Percentiles rank a stretch among this genome's conserved stretches.
Conservation (phyloP, 1,140 invertebrate species). For the Microplitis demolitor region DNA sequence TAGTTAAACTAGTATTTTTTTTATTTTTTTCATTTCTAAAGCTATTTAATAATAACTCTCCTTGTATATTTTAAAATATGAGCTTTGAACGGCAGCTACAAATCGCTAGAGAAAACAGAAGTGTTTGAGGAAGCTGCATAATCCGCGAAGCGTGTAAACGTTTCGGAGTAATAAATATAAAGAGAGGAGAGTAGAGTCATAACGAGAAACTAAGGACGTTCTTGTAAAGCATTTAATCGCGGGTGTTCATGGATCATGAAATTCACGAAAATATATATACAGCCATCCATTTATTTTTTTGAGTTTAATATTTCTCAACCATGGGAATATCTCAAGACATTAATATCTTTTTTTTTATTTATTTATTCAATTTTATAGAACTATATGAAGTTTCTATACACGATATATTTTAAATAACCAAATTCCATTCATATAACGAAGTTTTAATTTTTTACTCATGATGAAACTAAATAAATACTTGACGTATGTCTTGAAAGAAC, state of each 20-base stretch:
- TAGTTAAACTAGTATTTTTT: too few relatives aligned
- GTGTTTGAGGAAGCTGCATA: slow-evolving; percentile 6
- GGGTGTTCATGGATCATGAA: slow-evolving; percentile 50
- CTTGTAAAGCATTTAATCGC: slow-evolving; percentile 52
- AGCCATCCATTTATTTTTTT: neutral
- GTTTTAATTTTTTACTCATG: neutral
- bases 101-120: neutral
- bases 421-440: neutral
- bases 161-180: neutral
- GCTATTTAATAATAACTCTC: too few relatives aligned
- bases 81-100: neutral
- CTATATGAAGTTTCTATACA: neutral
- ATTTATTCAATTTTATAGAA: too few relatives aligned
- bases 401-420: neutral
- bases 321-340: too few relatives aligned
- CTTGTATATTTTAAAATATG: too few relatives aligned
- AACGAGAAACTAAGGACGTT: slow-evolving; percentile 6
- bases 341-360: too few relatives aligned
- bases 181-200: neutral
- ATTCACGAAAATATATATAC: slow-evolving; percentile 40
- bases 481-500: neutral
- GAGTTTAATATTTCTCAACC: neutral
- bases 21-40: too few relatives aligned
- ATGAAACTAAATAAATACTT: neutral
- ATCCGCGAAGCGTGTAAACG: slow-evolving; percentile 22